Evolutionary conservation across 2,888 invertebrate species (phyloP).

Genomic region (Pterostichus madidus): DNA sequence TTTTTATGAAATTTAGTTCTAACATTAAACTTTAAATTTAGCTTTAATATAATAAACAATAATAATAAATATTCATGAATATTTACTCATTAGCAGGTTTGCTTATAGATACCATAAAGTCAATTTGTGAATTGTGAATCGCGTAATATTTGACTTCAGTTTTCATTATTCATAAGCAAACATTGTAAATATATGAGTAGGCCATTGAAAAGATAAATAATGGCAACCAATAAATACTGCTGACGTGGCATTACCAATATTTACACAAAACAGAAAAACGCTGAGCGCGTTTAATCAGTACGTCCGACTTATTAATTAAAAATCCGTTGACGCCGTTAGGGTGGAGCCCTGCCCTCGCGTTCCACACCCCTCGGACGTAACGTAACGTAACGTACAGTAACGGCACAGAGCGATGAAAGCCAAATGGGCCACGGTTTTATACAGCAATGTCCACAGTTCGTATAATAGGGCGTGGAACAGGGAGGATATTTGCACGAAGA

Average conservation of each 20-base stretch:
- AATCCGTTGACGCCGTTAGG: slow-evolving; percentile 24
- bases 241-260: slow-evolving; percentile 45
- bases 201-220: slow-evolving; percentile 44
- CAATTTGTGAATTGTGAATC: slow-evolving; percentile 11
- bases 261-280: slow-evolving; percentile 45
- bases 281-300: slow-evolving; percentile 35
- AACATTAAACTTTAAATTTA: too few relatives aligned
- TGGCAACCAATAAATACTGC: slow-evolving; percentile 38
- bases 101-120: neutral
- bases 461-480: neutral
- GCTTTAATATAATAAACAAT: too few relatives aligned
- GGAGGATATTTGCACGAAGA: too few relatives aligned
- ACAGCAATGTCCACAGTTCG: neutral
- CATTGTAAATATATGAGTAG: slow-evolving; percentile 36
- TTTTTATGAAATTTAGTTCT: too few relatives aligned
- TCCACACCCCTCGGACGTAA: neutral
- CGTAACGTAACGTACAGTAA: neutral
- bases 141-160: slow-evolving; percentile 27
- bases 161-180: slow-evolving; percentile 7
- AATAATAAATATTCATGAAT: too few relatives aligned
- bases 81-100: too few relatives aligned
- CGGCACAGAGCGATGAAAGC: neutral
- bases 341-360: neutral
- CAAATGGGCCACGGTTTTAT: slow-evolving; percentile 19
- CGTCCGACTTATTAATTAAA: slow-evolving; percentile 54